These are phyloP conservation scores for Holacanthella duospinosa DNA, from an alignment of 2,888 invertebrate genomes.

Conservation along the genomic window DNA sequence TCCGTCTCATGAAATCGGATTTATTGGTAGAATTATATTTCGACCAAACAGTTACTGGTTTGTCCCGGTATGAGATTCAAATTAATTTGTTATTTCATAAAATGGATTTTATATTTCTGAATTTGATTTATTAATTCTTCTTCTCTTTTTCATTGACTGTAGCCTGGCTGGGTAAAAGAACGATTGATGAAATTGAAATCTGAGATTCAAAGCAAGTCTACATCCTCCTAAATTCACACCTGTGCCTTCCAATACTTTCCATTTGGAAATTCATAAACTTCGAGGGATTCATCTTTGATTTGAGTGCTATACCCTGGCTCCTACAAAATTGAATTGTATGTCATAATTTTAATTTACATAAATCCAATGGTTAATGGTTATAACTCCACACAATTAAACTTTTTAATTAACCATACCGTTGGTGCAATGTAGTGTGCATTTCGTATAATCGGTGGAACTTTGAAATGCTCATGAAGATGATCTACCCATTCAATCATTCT, in stretches of 20 bases:
- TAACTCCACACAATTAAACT: neutral
- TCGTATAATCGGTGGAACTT: constrained; percentile 57
- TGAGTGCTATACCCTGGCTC: constrained; percentile 71
- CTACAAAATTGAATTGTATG: constrained; percentile 42
- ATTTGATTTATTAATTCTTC: neutral
- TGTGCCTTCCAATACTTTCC: constrained; percentile 61
- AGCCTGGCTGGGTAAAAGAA: constrained; percentile 18
- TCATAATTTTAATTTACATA: neutral
- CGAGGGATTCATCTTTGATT: constrained; percentile 57
- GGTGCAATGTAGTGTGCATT: constrained; percentile 66
- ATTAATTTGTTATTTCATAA: no score
- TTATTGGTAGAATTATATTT: constrained; percentile 55
- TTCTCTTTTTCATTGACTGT: constrained; percentile 7
- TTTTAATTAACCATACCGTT: constrained; percentile 46
- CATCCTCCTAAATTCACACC: neutral
- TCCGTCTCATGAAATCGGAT: constrained; percentile 62
- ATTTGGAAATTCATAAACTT: constrained; percentile 60
- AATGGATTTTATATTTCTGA: neutral
- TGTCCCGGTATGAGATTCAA: constrained; percentile 63
- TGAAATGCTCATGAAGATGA: constrained; percentile 82
- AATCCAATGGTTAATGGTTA: neutral
- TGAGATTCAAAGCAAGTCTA: neutral
- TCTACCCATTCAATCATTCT: constrained; percentile 77
- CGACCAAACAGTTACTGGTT: constrained; percentile 70
- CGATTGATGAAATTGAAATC: constrained; percentile 2